phyloP scores from a whole-genome alignment of 2,888 invertebrate species.

The Drosophila anomelani region DNA sequence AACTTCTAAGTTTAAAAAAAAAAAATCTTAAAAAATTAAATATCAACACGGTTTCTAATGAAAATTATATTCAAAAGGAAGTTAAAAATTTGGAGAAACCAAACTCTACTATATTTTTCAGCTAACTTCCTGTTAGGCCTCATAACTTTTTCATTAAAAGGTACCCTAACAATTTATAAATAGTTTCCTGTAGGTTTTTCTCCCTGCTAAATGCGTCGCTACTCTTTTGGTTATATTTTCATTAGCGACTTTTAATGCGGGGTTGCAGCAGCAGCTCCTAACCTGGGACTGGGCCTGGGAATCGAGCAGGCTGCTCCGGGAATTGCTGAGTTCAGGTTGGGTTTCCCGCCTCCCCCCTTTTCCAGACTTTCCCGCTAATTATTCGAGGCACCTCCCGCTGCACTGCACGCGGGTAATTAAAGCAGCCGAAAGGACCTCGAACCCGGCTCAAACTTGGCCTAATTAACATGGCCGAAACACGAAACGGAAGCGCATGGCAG shows the following conservation, averaged over 20 bases:
- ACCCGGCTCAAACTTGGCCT: slow-evolving; percentile 35
- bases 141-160: neutral
- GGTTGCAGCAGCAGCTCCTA: slow-evolving; percentile 29
- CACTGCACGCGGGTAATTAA: slow-evolving; percentile 59
- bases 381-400: slow-evolving; percentile 49
- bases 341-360: neutral
- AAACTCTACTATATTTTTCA: neutral
- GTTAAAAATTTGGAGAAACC: neutral
- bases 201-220: slow-evolving; percentile 1
- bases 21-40: neutral
- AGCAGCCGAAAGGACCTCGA: slow-evolving; percentile 36
- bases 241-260: slow-evolving; percentile 65
- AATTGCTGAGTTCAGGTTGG: slow-evolving; percentile 43
- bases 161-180: slow-evolving; percentile 3
- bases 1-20: neutral
- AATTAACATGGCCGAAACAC: slow-evolving; percentile 66
- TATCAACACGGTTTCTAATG: neutral
- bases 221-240: slow-evolving; percentile 61
- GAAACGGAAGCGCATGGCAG: slow-evolving; percentile 74
- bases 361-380: slow-evolving; percentile 52
- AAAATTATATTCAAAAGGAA: neutral
- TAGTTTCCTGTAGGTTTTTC: slow-evolving; percentile 1
- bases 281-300: slow-evolving; percentile 26
- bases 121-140: neutral
- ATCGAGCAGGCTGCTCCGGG: slow-evolving; percentile 32